Evolutionary conservation across 2,888 invertebrate species (phyloP).

Genomic region (Eucera pruinosa): DNA sequence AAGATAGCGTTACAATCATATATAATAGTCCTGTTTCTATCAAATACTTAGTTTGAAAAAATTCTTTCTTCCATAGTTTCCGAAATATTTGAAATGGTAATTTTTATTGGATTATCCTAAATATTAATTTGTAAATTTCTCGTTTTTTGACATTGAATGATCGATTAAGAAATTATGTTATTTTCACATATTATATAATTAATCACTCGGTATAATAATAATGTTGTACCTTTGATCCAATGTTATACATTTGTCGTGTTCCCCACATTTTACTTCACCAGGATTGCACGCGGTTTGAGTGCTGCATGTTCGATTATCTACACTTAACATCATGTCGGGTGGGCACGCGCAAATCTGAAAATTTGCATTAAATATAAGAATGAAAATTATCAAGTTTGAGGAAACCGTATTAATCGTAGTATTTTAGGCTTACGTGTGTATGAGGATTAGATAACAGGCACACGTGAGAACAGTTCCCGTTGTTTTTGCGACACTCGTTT

Average conservation of each 20-base stretch:
- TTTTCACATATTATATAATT: neutral
- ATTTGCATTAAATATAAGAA: neutral
- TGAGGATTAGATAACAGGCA: slow-evolving; percentile 86
- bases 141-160: too few relatives aligned
- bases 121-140: neutral
- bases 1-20: neutral
- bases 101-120: too few relatives aligned
- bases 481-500: slow-evolving; percentile 87
- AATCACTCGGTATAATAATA: neutral
- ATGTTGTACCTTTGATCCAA: slow-evolving; percentile 67
- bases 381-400: neutral
- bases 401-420: neutral
- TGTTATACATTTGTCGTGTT: slow-evolving; percentile 85
- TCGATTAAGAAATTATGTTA: neutral
- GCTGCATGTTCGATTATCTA: slow-evolving; percentile 86
- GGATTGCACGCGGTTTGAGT: slow-evolving; percentile 81
- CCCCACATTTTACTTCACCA: slow-evolving; percentile 84
- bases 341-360: slow-evolving; percentile 88
- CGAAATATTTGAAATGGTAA: too few relatives aligned
- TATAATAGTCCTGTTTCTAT: neutral
- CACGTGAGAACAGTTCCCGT: slow-evolving; percentile 90
- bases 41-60: too few relatives aligned
- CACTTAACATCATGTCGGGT: slow-evolving; percentile 86
- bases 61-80: too few relatives aligned
- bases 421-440: slow-evolving; percentile 59